A percentile compares a stretch with the other conserved stretches of the same genome.
Conservation (phyloP, 2,888 invertebrate species). For the Drosophila engyochracea region DNA sequence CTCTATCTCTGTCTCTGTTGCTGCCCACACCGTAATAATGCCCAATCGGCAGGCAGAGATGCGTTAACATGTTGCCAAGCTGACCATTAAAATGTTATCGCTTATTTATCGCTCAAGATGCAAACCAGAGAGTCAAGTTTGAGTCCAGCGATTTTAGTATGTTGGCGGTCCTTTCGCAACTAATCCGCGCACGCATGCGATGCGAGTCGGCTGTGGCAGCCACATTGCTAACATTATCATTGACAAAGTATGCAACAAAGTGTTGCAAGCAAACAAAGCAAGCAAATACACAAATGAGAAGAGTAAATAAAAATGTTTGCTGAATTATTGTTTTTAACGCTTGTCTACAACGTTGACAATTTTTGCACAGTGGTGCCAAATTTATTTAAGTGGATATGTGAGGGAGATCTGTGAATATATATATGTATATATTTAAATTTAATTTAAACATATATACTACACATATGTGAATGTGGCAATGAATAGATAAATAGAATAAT, state of each 20-base stretch:
- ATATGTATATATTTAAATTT: no score
- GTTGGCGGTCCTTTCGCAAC: constrained; percentile 52
- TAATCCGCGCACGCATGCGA: constrained; percentile 55
- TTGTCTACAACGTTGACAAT: not conserved
- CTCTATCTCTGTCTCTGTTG: not conserved
- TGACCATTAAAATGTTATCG: constrained; percentile 74
- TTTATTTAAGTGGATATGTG: not conserved
- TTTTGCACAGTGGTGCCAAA: constrained; percentile 27
- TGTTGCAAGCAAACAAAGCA: constrained; percentile 35
- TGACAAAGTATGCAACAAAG: constrained; percentile 56
- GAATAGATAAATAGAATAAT: not conserved
- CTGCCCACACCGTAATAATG: constrained; percentile 7
- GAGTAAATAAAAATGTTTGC: constrained; percentile 33
- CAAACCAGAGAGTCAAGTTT: not conserved
- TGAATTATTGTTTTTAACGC: constrained; percentile 45
- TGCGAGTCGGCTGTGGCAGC: constrained; percentile 4
- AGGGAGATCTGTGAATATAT: no score
- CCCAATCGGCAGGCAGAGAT: constrained; percentile 16
- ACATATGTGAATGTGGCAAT: not conserved
- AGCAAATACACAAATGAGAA: not conserved
- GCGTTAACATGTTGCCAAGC: constrained; percentile 53
- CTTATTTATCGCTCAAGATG: constrained; percentile 66
- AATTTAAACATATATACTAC: not conserved
- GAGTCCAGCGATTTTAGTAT: constrained; percentile 24
- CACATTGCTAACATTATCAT: constrained; percentile 53